Conservation (phyloP, 1,140 invertebrate species). For the Adelges cooleyi region DNA sequence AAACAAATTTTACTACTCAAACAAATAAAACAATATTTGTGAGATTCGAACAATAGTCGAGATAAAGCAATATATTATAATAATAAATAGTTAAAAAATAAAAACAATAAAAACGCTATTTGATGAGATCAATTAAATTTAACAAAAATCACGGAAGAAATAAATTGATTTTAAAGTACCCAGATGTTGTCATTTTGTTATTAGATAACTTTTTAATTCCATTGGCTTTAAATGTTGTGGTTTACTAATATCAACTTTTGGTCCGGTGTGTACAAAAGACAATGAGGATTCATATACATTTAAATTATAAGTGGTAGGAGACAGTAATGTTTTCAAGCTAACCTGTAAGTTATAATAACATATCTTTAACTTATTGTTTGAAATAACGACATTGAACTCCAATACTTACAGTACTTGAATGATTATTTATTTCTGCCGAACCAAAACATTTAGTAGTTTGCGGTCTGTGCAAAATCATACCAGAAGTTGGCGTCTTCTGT, state of each 20-base stretch:
- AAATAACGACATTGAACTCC: not conserved
- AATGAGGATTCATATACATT: conserved; percentile 16
- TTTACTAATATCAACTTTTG: conserved; percentile 1
- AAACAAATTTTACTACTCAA: no score
- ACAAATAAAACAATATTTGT: no score
- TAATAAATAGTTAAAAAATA: no score
- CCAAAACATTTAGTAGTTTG: conserved; percentile 11
- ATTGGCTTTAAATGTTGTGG: conserved; percentile 10
- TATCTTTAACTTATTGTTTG: not conserved
- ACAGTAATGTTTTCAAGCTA: not conserved
- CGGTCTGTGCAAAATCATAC: conserved; percentile 12
- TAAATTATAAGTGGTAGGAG: not conserved
- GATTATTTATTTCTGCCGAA: not conserved
- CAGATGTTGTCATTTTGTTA: not conserved
- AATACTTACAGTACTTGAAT: not conserved
- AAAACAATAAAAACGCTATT: no score
- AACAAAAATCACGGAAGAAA: no score
- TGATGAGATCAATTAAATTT: no score
- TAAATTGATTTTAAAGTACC: no score
- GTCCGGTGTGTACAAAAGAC: conserved; percentile 15
- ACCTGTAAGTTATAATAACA: not conserved
- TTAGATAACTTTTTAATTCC: conserved; percentile 9
- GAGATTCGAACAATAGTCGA: no score
- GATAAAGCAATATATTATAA: no score
- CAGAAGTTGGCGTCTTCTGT: not conserved